Base-by-base conservation (phyloP, 2,113 vertebrate species). In the Erythrolamprus reginae region DNA sequence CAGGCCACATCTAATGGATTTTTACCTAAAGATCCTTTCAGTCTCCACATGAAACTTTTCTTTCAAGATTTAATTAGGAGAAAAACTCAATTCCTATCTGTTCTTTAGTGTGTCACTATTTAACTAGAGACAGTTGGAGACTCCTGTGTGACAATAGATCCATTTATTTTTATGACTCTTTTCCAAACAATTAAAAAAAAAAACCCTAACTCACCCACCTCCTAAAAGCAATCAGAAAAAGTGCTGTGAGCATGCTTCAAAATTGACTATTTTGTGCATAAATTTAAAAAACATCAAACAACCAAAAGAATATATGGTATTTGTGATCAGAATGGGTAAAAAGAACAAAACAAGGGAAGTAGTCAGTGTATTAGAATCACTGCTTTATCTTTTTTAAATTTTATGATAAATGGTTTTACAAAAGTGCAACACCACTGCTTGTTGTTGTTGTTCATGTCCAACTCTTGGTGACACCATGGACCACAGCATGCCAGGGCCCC, bases 31-130 rank as follows among this genome's bases (percentile, higher is more conserved):
- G 90, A 21, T 0, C 89, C 26, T 90, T 85, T 84, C 51, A 55
- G 23, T 51, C 2, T 23, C 42, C 48, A 88, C 10, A n/a, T 52
- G 10, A 23, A 5, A 24, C 28, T 88, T 93, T 86, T 56, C 85
- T 93, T 90, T 93, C 51, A 89, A 56, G 87, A 87, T 88, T 91
- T 50, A 91, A 94, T 95, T 94, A 95, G 92, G 89, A 93, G 87
- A 87, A 52, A 88, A 42, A 19, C 55, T 87, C 23, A 55, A 51
- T 50, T 55, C 42, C 86, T 90, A 84, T 51, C 89, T 91, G 65
- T 86, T 82, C 19, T 13, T 21, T 70, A 42, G 88, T 88, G 85
- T 86, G 93, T 89, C 88, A 23, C 50, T 87, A 15, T n/a, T 6
- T 23, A 88, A 89, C 77, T 86, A 65, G 0, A 83, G 70, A 33